Evolutionary conservation across 2,797 vertebrate genomes (phyloP).

Genomic region (Scolopax rusticola): DNA sequence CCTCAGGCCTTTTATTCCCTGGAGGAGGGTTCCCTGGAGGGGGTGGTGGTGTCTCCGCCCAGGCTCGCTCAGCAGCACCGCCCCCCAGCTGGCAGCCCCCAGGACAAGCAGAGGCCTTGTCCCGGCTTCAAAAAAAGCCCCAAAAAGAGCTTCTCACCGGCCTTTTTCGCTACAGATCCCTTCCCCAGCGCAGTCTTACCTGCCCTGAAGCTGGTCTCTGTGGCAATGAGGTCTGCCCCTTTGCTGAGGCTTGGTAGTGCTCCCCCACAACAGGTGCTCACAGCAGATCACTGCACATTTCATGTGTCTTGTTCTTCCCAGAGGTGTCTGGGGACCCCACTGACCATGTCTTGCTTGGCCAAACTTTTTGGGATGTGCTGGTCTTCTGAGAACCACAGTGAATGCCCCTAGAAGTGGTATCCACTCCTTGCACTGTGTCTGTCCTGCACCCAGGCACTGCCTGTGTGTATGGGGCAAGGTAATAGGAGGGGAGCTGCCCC

Average conservation of each 20-base stretch:
- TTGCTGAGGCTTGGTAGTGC: background rate
- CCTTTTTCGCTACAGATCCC: too few relatives aligned
- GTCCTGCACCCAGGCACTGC: accelerated
- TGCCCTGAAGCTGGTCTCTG: too few relatives aligned
- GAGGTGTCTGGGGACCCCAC: background rate
- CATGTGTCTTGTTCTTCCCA: background rate
- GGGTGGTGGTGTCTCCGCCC: too few relatives aligned
- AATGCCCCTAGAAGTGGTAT: background rate
- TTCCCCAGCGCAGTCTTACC: too few relatives aligned
- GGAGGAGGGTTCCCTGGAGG: too few relatives aligned
- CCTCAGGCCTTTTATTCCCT: too few relatives aligned
- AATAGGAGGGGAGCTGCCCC: background rate
- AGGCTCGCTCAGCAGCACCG: too few relatives aligned
- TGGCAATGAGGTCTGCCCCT: background rate
- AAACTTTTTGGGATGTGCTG: background rate
- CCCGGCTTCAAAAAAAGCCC: too few relatives aligned
- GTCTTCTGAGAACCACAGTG: background rate
- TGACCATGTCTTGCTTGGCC: background rate
- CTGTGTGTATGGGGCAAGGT: background rate
- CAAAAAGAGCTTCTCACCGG: too few relatives aligned
- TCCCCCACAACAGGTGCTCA: background rate
- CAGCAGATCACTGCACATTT: background rate
- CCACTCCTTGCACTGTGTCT: background rate
- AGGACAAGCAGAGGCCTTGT: too few relatives aligned
- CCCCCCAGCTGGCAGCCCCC: too few relatives aligned